These are phyloP conservation scores for Gari tellinella DNA, from an alignment of 2,888 invertebrate species.

Conservation along the genomic window DNA sequence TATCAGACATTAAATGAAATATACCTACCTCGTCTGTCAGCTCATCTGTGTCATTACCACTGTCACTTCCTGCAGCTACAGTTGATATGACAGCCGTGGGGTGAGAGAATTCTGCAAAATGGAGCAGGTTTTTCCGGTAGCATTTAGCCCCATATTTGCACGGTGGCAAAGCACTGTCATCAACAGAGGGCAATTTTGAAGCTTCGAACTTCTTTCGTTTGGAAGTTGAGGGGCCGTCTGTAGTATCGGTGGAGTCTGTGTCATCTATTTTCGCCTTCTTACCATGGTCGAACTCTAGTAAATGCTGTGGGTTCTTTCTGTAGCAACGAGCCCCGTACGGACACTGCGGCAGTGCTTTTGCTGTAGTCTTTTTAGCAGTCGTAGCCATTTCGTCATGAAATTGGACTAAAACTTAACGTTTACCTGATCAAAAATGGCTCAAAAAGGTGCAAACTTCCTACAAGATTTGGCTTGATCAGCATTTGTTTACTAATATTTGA, in stretches of 20 bases:
- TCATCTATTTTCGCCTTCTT: conserved; percentile 16
- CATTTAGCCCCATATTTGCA: conserved; percentile 79
- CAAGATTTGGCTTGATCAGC: conserved; percentile 44
- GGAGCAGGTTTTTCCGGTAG: conserved; percentile 78
- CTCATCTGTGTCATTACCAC: conserved; percentile 73
- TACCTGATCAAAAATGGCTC: not conserved
- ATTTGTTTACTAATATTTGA: conserved; percentile 12
- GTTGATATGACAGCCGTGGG: conserved; percentile 57
- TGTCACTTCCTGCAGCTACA: conserved; percentile 40
- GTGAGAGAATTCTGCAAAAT: conserved; percentile 79
- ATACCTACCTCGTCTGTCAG: conserved; percentile 70
- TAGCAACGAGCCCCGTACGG: conserved; percentile 79
- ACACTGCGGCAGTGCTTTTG: conserved; percentile 66
- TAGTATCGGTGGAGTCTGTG: conserved; percentile 1
- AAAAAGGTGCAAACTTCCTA: not conserved
- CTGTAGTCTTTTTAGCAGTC: conserved; percentile 69
- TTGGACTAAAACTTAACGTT: not conserved
- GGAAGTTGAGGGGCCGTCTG: conserved; percentile 21
- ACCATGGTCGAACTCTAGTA: conserved; percentile 70
- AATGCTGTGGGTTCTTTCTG: conserved; percentile 78
- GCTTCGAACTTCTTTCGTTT: not conserved
- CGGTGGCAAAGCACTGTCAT: conserved; percentile 57
- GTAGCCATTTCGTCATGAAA: conserved; percentile 50
- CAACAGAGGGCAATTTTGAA: conserved; percentile 19
- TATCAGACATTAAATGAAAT: no score